These are phyloP conservation scores for Synchiropus splendidus DNA, from an alignment of 2,113 vertebrate species.

Conservation along the genomic window DNA sequence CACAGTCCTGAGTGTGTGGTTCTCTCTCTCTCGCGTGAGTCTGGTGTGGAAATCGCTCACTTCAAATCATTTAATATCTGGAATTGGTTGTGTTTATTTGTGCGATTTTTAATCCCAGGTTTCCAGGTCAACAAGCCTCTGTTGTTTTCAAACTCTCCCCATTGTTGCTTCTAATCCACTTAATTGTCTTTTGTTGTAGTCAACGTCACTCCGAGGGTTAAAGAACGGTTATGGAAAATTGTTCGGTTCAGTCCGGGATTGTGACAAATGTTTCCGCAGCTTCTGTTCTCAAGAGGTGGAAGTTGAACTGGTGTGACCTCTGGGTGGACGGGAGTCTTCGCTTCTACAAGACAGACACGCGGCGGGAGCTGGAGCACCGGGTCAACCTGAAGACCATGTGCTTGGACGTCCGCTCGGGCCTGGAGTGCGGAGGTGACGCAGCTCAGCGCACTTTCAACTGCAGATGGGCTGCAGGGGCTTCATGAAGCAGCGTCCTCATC, in stretches of 20 bases:
- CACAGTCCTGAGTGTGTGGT: no score
- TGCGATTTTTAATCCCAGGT: no score
- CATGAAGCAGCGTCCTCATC: no score
- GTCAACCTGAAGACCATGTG: conserved; percentile 74
- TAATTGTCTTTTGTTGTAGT: not conserved
- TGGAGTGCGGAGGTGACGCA: conserved; percentile 78
- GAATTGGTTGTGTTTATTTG: no score
- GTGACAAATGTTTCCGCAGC: conserved; percentile 8
- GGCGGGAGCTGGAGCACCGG: conserved; percentile 74
- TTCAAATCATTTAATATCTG: no score
- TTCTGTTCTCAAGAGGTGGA: conserved; percentile 83
- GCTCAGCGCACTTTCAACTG: not conserved
- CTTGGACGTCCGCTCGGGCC: conserved; percentile 72
- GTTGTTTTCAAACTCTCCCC: not conserved
- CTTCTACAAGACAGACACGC: conserved; percentile 78
- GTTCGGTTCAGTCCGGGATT: not conserved
- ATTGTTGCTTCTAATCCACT: not conserved
- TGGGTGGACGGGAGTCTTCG: conserved; percentile 87
- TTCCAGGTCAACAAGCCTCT: no score
- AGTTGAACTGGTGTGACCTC: conserved; percentile 90
- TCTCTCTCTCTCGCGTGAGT: no score
- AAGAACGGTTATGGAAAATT: no score
- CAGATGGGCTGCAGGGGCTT: no score
- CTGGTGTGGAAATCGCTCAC: no score
- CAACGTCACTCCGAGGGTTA: no score